Conservation (phyloP, 2,888 invertebrate genomes). For the Diadegma fenestrale region DNA sequence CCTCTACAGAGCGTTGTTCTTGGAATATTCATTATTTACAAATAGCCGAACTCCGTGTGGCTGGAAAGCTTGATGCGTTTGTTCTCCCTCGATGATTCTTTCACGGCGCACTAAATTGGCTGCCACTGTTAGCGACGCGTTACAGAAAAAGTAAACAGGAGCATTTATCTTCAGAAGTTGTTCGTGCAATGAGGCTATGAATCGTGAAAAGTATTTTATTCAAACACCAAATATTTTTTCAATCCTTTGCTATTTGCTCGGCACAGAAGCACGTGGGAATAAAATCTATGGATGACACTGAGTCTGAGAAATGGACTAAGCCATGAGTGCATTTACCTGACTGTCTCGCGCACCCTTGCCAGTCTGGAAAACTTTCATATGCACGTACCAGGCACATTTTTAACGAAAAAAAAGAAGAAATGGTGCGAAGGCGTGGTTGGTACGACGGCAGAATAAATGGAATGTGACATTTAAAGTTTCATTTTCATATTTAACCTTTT, state of each 20-base stretch:
- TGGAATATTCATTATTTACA: background rate
- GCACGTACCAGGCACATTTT: background rate
- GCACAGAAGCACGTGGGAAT: conserved; percentile 47
- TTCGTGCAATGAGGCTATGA: background rate
- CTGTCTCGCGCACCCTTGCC: conserved; percentile 19
- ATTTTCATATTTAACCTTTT: background rate
- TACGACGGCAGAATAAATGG: background rate
- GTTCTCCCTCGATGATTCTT: background rate
- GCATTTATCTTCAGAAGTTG: background rate
- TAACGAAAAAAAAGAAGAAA: conserved; percentile 23
- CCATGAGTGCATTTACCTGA: conserved; percentile 9
- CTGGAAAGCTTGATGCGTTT: background rate
- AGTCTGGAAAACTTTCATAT: conserved; percentile 30
- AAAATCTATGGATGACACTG: conserved; percentile 31
- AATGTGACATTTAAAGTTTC: conserved; percentile 10
- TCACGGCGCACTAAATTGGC: background rate
- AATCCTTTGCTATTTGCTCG: conserved; percentile 3
- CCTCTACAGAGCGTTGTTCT: background rate
- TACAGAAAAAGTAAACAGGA: background rate
- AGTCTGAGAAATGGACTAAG: conserved; percentile 29
- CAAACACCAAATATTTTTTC: background rate
- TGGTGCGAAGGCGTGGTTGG: background rate
- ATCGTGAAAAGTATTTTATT: background rate
- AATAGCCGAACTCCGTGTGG: background rate
- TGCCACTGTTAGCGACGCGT: background rate